Percentiles rank a stretch among this genome's conserved stretches.
Conservation (phyloP, 2,888 invertebrate genomes). For the Tortricodes alternella region DNA sequence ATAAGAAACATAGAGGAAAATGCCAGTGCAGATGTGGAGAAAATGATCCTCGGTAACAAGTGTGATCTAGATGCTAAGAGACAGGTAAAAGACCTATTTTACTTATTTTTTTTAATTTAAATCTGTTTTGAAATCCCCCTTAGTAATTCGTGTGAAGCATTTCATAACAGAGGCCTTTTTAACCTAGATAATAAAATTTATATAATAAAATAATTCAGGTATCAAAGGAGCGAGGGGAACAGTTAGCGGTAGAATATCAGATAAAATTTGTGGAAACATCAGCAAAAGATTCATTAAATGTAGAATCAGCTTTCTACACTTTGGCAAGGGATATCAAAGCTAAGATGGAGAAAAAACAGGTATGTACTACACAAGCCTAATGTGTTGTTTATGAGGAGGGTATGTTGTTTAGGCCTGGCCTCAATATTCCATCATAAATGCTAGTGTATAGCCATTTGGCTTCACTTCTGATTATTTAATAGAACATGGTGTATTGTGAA, state of each 20-base stretch:
- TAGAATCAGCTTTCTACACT: constrained; percentile 98
- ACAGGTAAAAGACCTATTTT: constrained; percentile 82
- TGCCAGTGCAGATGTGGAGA: constrained; percentile 99
- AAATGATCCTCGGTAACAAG: constrained; percentile 99
- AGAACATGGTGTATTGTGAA: too few species aligned
- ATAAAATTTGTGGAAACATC: constrained; percentile 99
- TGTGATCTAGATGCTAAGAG: constrained; percentile 98
- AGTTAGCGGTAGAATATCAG: constrained; percentile 98
- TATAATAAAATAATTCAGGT: constrained; percentile 80
- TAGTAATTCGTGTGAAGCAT: too few species aligned
- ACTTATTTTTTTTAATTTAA: neutral
- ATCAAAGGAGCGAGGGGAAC: constrained; percentile 97
- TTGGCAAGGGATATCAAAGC: constrained; percentile 98
- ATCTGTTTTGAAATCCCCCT: neutral
- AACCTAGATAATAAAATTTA: too few species aligned
- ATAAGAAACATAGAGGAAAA: constrained; percentile 99
- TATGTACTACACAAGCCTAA: constrained; percentile 80
- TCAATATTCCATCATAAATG: too few species aligned
- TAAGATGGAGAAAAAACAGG: constrained; percentile 99
- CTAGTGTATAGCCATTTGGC: too few species aligned
- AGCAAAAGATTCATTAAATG: constrained; percentile 98
- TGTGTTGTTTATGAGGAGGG: too few species aligned
- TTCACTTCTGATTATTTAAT: too few species aligned
- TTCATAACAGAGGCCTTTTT: too few species aligned
- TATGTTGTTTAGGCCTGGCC: too few species aligned